Conservation (phyloP, 2,113 vertebrate species). For the Tragelaphus scriptus region DNA sequence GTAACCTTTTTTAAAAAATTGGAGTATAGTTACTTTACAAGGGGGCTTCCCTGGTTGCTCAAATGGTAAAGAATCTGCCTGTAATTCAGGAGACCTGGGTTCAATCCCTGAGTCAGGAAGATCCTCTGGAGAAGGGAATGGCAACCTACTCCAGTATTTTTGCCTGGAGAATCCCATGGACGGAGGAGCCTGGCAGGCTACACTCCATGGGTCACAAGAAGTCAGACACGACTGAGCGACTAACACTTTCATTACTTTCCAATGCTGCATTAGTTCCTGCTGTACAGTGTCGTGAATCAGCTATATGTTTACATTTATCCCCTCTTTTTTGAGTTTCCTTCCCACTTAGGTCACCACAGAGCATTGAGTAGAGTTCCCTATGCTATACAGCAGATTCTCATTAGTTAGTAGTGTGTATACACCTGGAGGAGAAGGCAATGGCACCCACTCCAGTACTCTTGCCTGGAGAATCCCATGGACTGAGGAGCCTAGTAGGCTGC, state of each 20-base stretch:
- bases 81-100: background rate
- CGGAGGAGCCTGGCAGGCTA: background rate
- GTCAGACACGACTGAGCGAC: fast-evolving
- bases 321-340: background rate
- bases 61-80: background rate
- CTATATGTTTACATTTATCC: background rate
- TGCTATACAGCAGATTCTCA: background rate
- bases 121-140: background rate
- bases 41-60: background rate
- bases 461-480: no score
- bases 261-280: background rate
- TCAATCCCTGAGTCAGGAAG: background rate
- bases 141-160: background rate
- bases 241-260: background rate
- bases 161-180: background rate
- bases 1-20: background rate
- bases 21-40: background rate
- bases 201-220: background rate
- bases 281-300: fast-evolving
- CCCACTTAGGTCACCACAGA: background rate
- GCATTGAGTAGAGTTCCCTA: background rate
- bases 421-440: background rate
- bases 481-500: no score
- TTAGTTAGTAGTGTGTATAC: background rate
- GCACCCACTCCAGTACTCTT: no score